Conservation (phyloP, 2,113 vertebrate genomes). For the Piaya cayana region DNA sequence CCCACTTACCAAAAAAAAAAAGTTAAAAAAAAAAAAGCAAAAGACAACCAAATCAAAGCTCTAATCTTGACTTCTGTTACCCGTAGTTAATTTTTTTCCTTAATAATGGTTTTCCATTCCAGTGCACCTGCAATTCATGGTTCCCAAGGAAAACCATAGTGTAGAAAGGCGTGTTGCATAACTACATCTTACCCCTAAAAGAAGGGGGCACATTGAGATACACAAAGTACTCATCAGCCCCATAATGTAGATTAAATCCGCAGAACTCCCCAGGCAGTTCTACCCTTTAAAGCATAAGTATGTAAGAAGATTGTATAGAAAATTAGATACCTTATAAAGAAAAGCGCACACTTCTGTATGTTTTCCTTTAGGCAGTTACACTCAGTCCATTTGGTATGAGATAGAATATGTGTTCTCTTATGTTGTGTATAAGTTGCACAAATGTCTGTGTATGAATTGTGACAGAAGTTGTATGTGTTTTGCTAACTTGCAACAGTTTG, state of each 20-base stretch:
- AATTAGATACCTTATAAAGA: neutral
- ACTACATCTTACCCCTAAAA: neutral
- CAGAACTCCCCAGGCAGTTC: neutral
- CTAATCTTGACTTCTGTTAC: neutral
- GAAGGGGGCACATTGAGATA: neutral
- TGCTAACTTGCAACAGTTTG: neutral
- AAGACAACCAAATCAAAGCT: neutral
- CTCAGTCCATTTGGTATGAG: neutral
- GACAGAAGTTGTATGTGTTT: neutral
- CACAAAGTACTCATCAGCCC: neutral
- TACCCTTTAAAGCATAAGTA: neutral
- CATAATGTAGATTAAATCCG: neutral
- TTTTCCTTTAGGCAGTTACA: neutral
- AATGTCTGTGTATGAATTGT: accelerated
- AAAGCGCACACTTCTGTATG: neutral
- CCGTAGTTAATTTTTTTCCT: neutral
- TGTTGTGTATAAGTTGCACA: neutral
- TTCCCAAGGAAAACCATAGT: neutral
- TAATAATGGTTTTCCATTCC: neutral
- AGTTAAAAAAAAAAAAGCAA: neutral
- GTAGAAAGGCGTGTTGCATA: neutral
- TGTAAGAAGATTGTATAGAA: neutral
- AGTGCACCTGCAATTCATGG: neutral
- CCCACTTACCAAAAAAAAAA: neutral
- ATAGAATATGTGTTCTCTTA: neutral